Conservation (phyloP, 2,797 vertebrate genomes). For the Etheostoma perlongum region DNA sequence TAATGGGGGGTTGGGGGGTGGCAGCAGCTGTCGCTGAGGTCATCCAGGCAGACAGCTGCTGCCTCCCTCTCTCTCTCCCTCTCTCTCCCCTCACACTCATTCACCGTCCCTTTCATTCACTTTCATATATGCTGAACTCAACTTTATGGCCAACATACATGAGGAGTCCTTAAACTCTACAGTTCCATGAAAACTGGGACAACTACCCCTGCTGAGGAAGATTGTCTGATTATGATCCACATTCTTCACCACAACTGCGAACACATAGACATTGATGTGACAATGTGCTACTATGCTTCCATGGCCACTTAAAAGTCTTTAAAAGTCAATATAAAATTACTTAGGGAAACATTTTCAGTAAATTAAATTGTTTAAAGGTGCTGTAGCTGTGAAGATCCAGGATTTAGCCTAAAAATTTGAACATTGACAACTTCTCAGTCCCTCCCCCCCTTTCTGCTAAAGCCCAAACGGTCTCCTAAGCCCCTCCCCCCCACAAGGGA, state of each 20-base stretch:
- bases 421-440: too few species aligned
- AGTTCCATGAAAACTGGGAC: background rate
- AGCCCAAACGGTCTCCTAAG: too few species aligned
- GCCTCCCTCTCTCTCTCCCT: slow-evolving; percentile 25
- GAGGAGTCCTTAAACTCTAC: background rate
- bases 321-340: background rate
- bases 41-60: slow-evolving; percentile 78
- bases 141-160: background rate
- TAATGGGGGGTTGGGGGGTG: slow-evolving; percentile 6
- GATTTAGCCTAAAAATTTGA: too few species aligned
- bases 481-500: too few species aligned
- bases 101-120: slow-evolving; percentile 55
- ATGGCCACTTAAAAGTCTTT: background rate
- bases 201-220: background rate
- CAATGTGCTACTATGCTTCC: background rate
- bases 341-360: background rate
- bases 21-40: slow-evolving; percentile 79
- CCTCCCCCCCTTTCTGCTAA: too few species aligned
- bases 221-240: background rate
- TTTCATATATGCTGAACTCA: slow-evolving; percentile 14
- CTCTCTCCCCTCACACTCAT: slow-evolving; percentile 16
- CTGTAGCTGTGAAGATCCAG: too few species aligned
- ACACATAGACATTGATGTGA: background rate
- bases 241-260: background rate
- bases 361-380: background rate